Base-by-base conservation (phyloP, 2,888 invertebrate genomes). In the Gibbula magus region DNA sequence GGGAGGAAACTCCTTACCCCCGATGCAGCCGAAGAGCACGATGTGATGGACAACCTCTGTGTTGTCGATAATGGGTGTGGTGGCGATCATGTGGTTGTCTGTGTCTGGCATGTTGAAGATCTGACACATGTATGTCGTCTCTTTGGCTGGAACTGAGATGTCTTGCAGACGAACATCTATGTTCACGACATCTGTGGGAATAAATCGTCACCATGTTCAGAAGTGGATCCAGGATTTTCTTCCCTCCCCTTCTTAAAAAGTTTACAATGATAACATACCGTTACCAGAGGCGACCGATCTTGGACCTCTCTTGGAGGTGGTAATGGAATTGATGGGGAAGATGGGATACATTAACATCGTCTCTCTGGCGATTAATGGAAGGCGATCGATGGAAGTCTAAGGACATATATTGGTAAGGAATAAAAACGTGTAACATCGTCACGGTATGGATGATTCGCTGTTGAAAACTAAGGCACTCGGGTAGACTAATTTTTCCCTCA, bases 101-200 rank as follows among this genome's bases (percentile, higher is more conserved):
- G 53, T 35, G 16, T 56, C 76, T 29, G 76, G 76, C 10, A 76
- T 54, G 35, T 29, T 39, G 56, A 76, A 76, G n/a, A 76, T 54
- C 16, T 54, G 32, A 54, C 76, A 76, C 35, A 56, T 76, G 35
- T 76, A 76, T 18, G 76, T 76, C 13, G 76, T 76, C n/a, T 76
- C 76, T 3, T 25, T 20, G 25, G 53, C 20, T 1, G 76, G 76
- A 22, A 76, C 54, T 32, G 8, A 2, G 35, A n/a, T 76, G 35
- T 16, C 10, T 18, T 54, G 76, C 20, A 76, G 32, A 53, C 32
- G 53, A n/a, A 76, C n/a, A 10, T 53, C 56, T 16, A 76, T 35
- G 7, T 56, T 51, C 13, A 16, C 13, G 25, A 76, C 54, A 32
- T 56, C 76, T 76, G 29, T 25, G 2, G 5, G 13, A 20, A 20